Percentiles rank a stretch among this genome's conserved stretches.
These are phyloP conservation scores for Choloepus hoffmanni DNA, from an alignment of 2,113 vertebrate genomes.

Conservation along the genomic window DNA sequence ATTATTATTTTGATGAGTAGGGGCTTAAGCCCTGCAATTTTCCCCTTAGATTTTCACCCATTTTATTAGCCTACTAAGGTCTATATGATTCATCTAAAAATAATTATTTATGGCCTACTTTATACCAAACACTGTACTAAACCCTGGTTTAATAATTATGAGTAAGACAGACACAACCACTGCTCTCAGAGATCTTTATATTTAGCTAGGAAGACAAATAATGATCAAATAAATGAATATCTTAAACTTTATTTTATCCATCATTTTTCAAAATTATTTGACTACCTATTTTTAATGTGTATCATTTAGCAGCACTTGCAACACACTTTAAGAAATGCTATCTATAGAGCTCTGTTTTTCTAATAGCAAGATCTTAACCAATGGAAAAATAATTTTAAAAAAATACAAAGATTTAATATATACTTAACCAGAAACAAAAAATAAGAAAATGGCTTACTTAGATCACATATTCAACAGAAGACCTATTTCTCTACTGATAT, in stretches of 20 bases:
- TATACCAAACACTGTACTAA: not conserved
- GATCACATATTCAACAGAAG: not conserved
- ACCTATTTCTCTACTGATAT: not conserved
- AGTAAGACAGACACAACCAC: not conserved
- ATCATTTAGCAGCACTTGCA: not conserved
- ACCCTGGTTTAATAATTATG: not conserved
- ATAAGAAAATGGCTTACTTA: not conserved
- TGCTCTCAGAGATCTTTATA: not conserved
- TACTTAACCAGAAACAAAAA: not conserved
- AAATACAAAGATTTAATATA: not conserved
- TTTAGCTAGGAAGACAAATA: not conserved
- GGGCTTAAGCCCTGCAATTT: not conserved
- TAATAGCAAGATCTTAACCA: not conserved
- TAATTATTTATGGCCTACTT: not conserved
- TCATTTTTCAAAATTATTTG: not conserved
- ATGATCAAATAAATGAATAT: not conserved
- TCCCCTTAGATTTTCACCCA: not conserved
- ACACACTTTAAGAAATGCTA: not conserved
- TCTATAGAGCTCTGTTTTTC: not conserved
- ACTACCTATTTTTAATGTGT: not conserved
- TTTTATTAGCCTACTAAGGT: not conserved
- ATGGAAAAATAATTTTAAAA: not conserved
- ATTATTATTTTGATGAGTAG: not conserved
- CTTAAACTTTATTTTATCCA: not conserved
- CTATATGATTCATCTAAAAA: not conserved